Percentiles rank a stretch among this genome's conserved stretches.
Evolutionary conservation across 2,113 vertebrate genomes (phyloP).

Genomic region (Clupea harengus): DNA sequence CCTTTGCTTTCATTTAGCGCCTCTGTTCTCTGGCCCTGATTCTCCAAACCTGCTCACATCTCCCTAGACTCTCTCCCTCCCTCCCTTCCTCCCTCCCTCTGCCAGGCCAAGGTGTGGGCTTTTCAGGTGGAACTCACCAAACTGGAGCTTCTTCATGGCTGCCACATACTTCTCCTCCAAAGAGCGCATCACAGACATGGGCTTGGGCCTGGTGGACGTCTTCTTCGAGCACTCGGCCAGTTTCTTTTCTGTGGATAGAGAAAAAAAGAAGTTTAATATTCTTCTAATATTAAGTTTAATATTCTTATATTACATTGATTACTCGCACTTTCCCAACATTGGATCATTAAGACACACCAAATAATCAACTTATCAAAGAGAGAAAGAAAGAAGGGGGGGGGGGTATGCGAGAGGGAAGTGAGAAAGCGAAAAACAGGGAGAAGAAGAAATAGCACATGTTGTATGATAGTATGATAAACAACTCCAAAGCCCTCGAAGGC

Average conservation of each 20-base stretch:
- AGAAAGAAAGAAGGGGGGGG: not conserved
- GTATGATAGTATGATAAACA: not conserved
- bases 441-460: not conserved
- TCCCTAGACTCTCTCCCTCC: too few relatives aligned
- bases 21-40: not conserved
- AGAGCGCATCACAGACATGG: conserved; percentile 86
- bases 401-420: not conserved
- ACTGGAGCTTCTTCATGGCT: conserved; percentile 97
- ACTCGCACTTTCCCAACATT: too few relatives aligned
- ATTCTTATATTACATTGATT: too few relatives aligned
- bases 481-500: not conserved
- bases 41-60: too few relatives aligned
- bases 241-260: conserved; percentile 82
- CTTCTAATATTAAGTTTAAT: too few relatives aligned
- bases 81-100: not conserved
- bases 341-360: too few relatives aligned
- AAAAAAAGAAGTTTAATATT: not conserved
- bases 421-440: not conserved
- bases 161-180: conserved; percentile 95
- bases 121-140: conserved; percentile 78
- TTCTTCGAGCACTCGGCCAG: conserved; percentile 91
- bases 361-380: too few relatives aligned
- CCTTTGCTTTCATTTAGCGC: not conserved
- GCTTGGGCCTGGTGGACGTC: conserved; percentile 83
- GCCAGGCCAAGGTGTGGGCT: too few relatives aligned